Conservation (phyloP, 2,113 vertebrate genomes). For the Numida meleagris region DNA sequence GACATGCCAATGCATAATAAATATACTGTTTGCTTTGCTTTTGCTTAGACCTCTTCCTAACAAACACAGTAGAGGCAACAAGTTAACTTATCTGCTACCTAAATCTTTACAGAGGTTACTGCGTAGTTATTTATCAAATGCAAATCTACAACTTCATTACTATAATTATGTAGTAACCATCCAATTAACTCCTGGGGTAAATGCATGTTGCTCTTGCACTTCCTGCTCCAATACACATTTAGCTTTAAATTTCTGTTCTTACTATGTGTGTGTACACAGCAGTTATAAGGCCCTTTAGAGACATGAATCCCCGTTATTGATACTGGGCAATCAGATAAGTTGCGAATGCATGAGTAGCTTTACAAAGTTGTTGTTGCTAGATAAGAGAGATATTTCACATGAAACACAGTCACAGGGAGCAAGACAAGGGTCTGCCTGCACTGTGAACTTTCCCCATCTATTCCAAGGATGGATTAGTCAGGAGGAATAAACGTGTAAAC, state of each 20-base stretch:
- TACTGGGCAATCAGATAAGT: not conserved
- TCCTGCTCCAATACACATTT: not conserved
- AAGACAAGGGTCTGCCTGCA: not conserved
- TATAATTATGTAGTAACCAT: not conserved
- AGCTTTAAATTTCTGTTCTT: not conserved
- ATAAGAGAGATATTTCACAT: not conserved
- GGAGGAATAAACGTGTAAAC: not conserved
- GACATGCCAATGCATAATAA: not conserved
- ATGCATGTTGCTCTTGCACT: not conserved
- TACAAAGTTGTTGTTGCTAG: not conserved
- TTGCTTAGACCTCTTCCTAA: not conserved
- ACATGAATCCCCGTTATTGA: not conserved
- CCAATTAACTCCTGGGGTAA: conserved; percentile 7
- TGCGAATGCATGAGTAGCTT: not conserved
- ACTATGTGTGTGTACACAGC: not conserved
- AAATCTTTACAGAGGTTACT: conserved; percentile 19
- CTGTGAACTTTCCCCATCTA: not conserved
- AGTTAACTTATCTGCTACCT: not conserved
- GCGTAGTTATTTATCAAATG: not conserved
- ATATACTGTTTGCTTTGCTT: not conserved
- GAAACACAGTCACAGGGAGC: not conserved
- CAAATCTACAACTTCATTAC: not conserved
- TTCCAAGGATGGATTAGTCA: not conserved
- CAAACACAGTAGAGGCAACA: not conserved
- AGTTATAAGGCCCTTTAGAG: not conserved